Evolutionary conservation across 2,888 invertebrate genomes (phyloP).

Genomic region (Dugesia japonica): DNA sequence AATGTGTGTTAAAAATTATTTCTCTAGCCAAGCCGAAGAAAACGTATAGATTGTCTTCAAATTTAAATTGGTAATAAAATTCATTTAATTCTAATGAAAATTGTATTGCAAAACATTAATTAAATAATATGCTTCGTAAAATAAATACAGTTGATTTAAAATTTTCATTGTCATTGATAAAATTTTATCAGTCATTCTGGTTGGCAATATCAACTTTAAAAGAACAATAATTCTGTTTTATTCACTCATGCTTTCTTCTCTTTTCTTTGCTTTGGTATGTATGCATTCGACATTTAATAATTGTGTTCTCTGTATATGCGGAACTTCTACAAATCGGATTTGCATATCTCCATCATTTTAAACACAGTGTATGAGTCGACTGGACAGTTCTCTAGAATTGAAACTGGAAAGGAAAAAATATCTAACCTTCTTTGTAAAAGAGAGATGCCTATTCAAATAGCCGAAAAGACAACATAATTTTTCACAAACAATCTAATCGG

Average conservation of each 20-base stretch:
- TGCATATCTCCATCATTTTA: background rate
- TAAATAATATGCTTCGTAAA: background rate
- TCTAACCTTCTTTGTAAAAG: constrained; percentile 1
- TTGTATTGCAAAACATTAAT: background rate
- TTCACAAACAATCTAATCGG: constrained; percentile 13
- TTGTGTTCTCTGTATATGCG: background rate
- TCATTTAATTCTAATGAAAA: too few species aligned
- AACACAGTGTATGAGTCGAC: background rate
- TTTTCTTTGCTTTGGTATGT: background rate
- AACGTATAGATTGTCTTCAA: too few species aligned
- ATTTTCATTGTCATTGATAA: constrained; percentile 1
- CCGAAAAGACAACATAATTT: constrained; percentile 20
- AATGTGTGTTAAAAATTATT: too few species aligned
- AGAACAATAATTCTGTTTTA: constrained; percentile 1
- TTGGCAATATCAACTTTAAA: constrained; percentile 4
- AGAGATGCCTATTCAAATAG: background rate
- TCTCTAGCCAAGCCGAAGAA: too few species aligned
- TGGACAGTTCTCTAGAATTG: constrained; percentile 15
- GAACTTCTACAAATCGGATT: background rate
- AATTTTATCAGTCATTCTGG: background rate
- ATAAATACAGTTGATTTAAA: background rate
- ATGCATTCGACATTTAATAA: background rate
- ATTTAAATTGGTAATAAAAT: too few species aligned
- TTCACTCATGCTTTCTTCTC: constrained; percentile 20
- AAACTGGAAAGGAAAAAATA: constrained; percentile 20